phyloP scores from a whole-genome alignment of 2,888 invertebrate genomes.

The Machimus rusticus region DNA sequence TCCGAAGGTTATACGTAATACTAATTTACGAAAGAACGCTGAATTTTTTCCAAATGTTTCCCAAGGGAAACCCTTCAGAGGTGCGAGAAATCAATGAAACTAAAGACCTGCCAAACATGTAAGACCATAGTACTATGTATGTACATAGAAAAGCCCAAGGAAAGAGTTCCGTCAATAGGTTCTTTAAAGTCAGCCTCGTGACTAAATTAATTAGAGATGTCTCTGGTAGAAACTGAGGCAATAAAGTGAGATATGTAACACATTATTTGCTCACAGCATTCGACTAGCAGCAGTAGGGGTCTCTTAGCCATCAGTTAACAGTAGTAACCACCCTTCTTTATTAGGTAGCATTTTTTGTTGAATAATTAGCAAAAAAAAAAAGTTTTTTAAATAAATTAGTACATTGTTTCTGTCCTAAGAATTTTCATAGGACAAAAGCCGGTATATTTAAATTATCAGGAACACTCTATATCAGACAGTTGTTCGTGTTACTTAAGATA shows the following conservation, averaged over 20 bases:
- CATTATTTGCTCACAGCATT: background rate
- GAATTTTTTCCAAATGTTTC: background rate
- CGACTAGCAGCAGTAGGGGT: background rate
- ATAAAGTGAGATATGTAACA: background rate
- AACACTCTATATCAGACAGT: background rate
- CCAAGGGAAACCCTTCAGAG: background rate
- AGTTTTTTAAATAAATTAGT: background rate
- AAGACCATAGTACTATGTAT: background rate
- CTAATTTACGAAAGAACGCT: background rate
- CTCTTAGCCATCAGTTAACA: background rate
- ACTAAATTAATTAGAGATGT: slow-evolving; percentile 2
- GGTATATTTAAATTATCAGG: background rate
- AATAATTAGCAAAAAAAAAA: no score
- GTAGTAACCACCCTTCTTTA: background rate
- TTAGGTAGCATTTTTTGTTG: background rate
- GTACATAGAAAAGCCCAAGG: no score
- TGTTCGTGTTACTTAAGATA: background rate
- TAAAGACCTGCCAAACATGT: background rate
- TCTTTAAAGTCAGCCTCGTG: background rate
- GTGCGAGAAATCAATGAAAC: background rate
- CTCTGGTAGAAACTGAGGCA: background rate
- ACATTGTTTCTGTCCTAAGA: background rate
- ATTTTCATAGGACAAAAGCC: background rate
- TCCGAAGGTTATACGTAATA: slow-evolving; percentile 4
- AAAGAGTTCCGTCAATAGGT: background rate